Conservation (phyloP, 2,113 vertebrate genomes). For the Calidris pygmaea region DNA sequence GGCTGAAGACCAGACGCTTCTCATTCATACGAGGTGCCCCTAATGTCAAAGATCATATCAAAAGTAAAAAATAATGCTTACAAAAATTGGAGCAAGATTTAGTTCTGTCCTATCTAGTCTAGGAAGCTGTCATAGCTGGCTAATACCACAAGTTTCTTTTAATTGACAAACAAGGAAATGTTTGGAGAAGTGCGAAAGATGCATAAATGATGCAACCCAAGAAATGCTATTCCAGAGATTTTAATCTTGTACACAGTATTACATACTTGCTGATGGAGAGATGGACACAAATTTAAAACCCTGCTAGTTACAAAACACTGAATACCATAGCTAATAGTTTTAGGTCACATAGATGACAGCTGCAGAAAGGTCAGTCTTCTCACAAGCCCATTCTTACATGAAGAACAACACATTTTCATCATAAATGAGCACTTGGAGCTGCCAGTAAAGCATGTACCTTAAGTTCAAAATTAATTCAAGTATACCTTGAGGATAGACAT, state of each 20-base stretch:
- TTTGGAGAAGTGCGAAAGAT: not conserved
- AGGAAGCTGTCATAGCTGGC: not conserved
- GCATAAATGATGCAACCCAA: not conserved
- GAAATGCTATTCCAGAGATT: not conserved
- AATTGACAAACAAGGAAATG: not conserved
- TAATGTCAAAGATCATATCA: not conserved
- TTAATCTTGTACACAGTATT: rapidly evolving
- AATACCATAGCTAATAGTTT: not conserved
- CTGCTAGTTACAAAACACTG: not conserved
- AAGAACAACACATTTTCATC: not conserved
- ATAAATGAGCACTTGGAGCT: not conserved
- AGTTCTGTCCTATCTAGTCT: not conserved
- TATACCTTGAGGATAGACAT: not conserved
- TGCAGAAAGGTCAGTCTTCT: not conserved
- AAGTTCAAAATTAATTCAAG: not conserved
- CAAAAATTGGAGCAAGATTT: not conserved
- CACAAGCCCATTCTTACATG: not conserved
- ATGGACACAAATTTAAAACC: not conserved
- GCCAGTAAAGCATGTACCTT: not conserved
- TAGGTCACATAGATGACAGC: not conserved
- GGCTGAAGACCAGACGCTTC: not conserved
- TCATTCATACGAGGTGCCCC: not conserved
- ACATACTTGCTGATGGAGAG: rapidly evolving
- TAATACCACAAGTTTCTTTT: not conserved
- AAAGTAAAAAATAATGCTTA: not conserved